Conservation (phyloP, 2,888 invertebrate genomes). For the Diogma glabrata region DNA sequence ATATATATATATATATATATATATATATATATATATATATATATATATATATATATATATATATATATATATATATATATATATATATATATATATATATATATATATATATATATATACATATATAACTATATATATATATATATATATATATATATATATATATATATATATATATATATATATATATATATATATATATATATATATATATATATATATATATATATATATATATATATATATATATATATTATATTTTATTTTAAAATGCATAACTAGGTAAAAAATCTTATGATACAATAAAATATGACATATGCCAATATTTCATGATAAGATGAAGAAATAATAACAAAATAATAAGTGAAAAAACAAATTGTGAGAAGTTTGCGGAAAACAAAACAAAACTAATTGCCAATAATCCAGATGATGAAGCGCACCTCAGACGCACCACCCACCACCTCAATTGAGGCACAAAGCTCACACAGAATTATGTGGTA, state of each 20-base stretch:
- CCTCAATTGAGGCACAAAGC: no score
- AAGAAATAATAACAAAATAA: neutral
- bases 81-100: slow-evolving; percentile 3
- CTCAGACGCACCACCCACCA: no score
- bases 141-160: slow-evolving; percentile 3
- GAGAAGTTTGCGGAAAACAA: no score
- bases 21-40: slow-evolving; percentile 3
- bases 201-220: neutral
- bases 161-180: neutral
- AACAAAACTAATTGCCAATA: no score
- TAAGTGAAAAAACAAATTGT: neutral
- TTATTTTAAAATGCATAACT: no score
- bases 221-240: neutral
- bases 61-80: slow-evolving; percentile 3
- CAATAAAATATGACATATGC: no score
- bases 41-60: slow-evolving; percentile 3
- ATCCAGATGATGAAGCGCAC: no score
- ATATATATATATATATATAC: neutral
- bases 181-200: slow-evolving; percentile 2
- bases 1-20: neutral
- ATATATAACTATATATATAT: neutral
- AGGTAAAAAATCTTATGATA: no score
- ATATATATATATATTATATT: neutral
- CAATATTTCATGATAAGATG: no score
- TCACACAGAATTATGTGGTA: no score